Conservation (phyloP, 1,140 invertebrate genomes). For the Trissolcus basalis region DNA sequence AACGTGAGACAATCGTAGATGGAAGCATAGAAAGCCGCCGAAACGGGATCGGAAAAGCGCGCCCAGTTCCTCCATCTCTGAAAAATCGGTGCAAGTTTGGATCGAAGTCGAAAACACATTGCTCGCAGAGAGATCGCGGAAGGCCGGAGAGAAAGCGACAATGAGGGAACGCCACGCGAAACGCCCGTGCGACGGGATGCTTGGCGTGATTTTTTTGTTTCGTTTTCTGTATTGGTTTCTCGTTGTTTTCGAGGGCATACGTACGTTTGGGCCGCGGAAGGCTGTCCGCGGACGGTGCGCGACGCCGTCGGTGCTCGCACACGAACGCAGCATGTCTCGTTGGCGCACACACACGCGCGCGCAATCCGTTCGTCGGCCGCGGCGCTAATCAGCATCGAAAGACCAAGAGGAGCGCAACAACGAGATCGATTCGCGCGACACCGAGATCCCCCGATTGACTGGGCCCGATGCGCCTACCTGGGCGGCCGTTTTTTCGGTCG, state of each 20-base stretch:
- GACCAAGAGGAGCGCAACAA: slow-evolving; percentile 23
- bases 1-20: too few relatives aligned
- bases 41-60: too few relatives aligned
- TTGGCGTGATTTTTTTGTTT: too few relatives aligned
- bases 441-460: too few relatives aligned
- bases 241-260: background rate
- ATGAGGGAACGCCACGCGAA: too few relatives aligned
- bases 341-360: slow-evolving; percentile 44
- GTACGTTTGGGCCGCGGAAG: slow-evolving; percentile 27
- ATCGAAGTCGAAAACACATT: slow-evolving; percentile 1
- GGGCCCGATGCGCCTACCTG: too few relatives aligned
- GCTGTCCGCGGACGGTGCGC: slow-evolving; percentile 23
- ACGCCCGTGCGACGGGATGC: too few relatives aligned
- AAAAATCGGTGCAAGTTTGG: slow-evolving; percentile 4
- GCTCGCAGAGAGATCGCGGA: background rate
- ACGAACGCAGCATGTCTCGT: slow-evolving; percentile 31
- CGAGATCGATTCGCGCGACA: slow-evolving; percentile 21
- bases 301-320: slow-evolving; percentile 28
- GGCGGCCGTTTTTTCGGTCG: too few relatives aligned
- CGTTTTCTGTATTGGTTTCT: too few relatives aligned
- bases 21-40: too few relatives aligned
- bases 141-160: too few relatives aligned
- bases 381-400: slow-evolving; percentile 47
- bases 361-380: slow-evolving; percentile 28
- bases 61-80: slow-evolving; percentile 22